phyloP scores from a whole-genome alignment of 2,113 vertebrate species.

The Catharus minimus region DNA sequence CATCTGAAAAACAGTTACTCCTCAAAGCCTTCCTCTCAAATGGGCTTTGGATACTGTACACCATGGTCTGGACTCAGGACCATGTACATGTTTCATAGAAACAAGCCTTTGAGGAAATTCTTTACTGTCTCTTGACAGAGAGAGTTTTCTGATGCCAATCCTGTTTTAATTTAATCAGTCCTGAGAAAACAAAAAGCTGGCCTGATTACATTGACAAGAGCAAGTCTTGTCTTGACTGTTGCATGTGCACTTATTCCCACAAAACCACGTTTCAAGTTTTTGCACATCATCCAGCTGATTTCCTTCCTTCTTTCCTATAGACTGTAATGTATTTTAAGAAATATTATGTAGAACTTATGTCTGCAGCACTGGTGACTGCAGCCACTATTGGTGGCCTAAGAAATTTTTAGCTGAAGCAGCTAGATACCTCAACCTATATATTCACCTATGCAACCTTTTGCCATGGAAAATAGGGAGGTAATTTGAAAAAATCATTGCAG shows the following conservation, averaged over 20 bases:
- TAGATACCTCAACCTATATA: neutral
- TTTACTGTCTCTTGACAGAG: neutral
- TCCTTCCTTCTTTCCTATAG: neutral
- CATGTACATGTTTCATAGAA: neutral
- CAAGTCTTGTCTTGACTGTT: neutral
- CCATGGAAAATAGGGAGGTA: neutral
- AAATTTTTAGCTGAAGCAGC: neutral
- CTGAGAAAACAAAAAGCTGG: neutral
- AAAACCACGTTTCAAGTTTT: neutral
- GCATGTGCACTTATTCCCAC: neutral
- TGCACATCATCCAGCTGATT: neutral
- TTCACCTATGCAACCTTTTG: accelerated
- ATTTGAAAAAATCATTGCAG: neutral
- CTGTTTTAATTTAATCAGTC: neutral
- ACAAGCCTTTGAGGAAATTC: neutral
- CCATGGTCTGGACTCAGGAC: neutral
- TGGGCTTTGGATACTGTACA: neutral
- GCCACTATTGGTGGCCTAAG: neutral
- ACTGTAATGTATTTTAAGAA: neutral
- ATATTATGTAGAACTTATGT: neutral
- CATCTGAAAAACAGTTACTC: neutral
- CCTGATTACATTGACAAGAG: neutral
- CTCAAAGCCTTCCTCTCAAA: neutral
- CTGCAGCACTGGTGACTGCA: neutral
- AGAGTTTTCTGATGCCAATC: neutral